phyloP scores from a whole-genome alignment of 1,140 invertebrate genomes.

The Steinernema feltiae region DNA sequence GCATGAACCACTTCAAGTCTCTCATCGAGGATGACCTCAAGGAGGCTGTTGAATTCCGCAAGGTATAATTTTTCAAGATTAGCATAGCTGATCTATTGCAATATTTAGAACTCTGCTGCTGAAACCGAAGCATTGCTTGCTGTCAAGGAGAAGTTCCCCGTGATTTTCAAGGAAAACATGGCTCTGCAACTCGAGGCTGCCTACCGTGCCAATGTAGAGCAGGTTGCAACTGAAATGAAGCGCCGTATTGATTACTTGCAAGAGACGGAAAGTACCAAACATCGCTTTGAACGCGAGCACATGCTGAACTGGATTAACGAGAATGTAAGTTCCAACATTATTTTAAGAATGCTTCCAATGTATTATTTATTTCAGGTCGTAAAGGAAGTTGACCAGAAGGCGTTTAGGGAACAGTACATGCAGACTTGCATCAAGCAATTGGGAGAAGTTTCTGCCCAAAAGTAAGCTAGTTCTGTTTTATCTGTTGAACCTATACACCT shows the following conservation, averaged over 20 bases:
- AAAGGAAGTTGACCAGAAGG: constrained; percentile 36
- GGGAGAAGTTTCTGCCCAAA: constrained; percentile 34
- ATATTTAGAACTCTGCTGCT: constrained; percentile 48
- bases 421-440: constrained; percentile 53
- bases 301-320: constrained; percentile 48
- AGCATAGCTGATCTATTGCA: constrained; percentile 5
- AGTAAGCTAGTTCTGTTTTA: background rate
- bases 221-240: constrained; percentile 50
- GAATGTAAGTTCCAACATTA: constrained; percentile 29
- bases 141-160: constrained; percentile 52
- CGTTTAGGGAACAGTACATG: constrained; percentile 53
- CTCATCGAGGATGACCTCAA: constrained; percentile 54
- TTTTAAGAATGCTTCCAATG: background rate
- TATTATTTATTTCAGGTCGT: constrained; percentile 23
- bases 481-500: background rate
- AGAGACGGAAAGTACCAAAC: constrained; percentile 54
- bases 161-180: constrained; percentile 55
- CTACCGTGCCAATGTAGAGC: constrained; percentile 56
- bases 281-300: constrained; percentile 52
- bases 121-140: constrained; percentile 49
- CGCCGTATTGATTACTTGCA: constrained; percentile 53
- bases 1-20: constrained; percentile 42
- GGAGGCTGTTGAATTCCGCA: constrained; percentile 57
- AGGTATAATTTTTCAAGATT: constrained; percentile 38
- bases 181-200: constrained; percentile 53